Evolutionary conservation across 2,888 invertebrate genomes (phyloP).

Genomic region (Nemapogon koenigi): DNA sequence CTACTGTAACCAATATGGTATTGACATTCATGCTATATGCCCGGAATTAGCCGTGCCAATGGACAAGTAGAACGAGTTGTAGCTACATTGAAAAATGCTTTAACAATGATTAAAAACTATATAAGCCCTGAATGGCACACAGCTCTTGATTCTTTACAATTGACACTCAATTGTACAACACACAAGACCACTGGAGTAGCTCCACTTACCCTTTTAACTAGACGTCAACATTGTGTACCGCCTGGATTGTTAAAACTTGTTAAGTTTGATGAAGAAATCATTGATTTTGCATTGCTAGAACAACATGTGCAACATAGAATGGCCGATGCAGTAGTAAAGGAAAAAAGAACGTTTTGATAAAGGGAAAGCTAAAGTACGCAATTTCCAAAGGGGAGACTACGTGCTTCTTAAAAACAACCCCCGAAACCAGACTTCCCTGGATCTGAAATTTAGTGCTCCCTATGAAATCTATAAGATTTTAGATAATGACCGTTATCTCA

Average conservation of each 20-base stretch:
- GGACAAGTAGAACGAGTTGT: constrained; percentile 18
- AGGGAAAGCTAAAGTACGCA: constrained; percentile 10
- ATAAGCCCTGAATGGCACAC: constrained; percentile 18
- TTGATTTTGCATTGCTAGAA: constrained; percentile 15
- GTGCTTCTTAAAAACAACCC: constrained; percentile 19
- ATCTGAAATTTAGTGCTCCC: constrained; percentile 17
- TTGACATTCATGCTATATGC: constrained; percentile 16
- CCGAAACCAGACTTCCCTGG: constrained; percentile 17
- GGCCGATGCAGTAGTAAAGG: constrained; percentile 10
- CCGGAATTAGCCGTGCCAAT: constrained; percentile 19
- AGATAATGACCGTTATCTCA: constrained; percentile 18
- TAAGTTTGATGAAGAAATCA: constrained; percentile 12
- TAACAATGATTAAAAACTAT: constrained; percentile 17
- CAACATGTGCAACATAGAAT: constrained; percentile 17
- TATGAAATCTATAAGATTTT: constrained; percentile 16
- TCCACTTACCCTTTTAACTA: constrained; percentile 17
- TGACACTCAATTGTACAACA: constrained; percentile 19
- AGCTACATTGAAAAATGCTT: constrained; percentile 15
- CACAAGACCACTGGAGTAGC: constrained; percentile 17
- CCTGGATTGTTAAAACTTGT: constrained; percentile 16
- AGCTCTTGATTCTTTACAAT: constrained; percentile 16
- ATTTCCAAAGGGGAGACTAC: constrained; percentile 15
- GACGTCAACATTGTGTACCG: constrained; percentile 17
- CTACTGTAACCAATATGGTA: constrained; percentile 16
- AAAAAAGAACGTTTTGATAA: constrained; percentile 17